Conservation (phyloP, 2,797 vertebrate genomes). For the Anguilla anguilla region DNA sequence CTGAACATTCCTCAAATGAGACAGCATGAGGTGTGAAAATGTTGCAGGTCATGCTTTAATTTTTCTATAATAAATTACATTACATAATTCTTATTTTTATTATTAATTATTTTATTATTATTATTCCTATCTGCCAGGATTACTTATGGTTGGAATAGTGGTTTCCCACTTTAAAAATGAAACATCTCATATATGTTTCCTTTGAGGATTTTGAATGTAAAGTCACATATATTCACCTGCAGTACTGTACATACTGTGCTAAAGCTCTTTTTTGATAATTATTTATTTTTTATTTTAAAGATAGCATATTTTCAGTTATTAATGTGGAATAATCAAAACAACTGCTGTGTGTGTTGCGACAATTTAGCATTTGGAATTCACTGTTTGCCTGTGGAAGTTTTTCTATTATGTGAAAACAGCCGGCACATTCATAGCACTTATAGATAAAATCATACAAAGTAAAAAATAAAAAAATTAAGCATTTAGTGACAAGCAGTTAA, state of each 20-base stretch:
- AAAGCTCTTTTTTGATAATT: slow-evolving; percentile 46
- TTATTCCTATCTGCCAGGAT: not conserved
- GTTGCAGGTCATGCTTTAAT: not conserved
- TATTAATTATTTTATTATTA: too few relatives aligned
- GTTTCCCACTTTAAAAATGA: not conserved
- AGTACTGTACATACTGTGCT: slow-evolving; percentile 61
- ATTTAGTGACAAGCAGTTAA: too few relatives aligned
- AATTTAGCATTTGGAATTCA: too few relatives aligned
- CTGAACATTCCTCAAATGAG: not conserved
- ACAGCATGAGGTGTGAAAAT: not conserved
- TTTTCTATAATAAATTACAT: slow-evolving; percentile 3
- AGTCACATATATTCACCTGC: slow-evolving; percentile 36
- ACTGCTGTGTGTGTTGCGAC: too few relatives aligned
- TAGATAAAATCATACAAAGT: too few relatives aligned
- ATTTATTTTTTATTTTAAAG: too few relatives aligned
- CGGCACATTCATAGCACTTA: too few relatives aligned
- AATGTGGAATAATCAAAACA: too few relatives aligned
- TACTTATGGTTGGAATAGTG: not conserved
- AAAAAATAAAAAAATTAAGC: too few relatives aligned
- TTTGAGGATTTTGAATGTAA: slow-evolving; percentile 22
- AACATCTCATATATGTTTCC: not conserved
- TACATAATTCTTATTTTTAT: not conserved
- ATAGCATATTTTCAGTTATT: too few relatives aligned
- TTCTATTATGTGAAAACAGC: too few relatives aligned
- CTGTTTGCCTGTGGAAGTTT: too few relatives aligned